phyloP scores from a whole-genome alignment of 2,113 vertebrate species.

The Heliornis fulica region DNA sequence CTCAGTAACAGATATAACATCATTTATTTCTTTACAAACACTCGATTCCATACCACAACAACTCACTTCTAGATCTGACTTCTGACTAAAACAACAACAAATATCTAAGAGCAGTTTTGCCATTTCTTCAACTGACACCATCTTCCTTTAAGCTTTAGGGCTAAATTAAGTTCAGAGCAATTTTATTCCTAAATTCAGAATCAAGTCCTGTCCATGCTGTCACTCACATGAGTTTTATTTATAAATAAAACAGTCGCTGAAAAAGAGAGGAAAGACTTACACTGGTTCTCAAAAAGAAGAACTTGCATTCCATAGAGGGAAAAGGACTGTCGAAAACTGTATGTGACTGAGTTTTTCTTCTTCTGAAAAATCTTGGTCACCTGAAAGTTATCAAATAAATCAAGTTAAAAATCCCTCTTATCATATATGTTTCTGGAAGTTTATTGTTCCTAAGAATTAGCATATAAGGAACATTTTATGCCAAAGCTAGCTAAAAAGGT shows the following conservation, averaged over 20 bases:
- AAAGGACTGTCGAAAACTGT: constrained; percentile 97
- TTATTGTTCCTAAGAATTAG: background rate
- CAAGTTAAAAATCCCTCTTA: background rate
- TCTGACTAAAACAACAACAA: background rate
- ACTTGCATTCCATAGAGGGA: constrained; percentile 97
- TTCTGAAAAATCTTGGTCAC: constrained; percentile 99
- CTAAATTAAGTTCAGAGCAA: background rate
- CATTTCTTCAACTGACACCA: background rate
- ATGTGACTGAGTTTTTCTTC: constrained; percentile 97
- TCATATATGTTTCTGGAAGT: background rate
- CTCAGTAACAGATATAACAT: background rate
- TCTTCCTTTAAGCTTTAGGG: background rate
- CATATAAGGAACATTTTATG: background rate
- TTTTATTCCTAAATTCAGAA: background rate
- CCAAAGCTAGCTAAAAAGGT: background rate
- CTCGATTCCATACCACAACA: background rate
- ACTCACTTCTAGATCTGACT: background rate
- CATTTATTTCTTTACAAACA: background rate
- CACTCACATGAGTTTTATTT: background rate
- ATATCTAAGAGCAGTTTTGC: background rate
- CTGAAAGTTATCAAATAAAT: constrained; percentile 65
- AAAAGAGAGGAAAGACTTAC: constrained; percentile 75
- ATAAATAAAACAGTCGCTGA: background rate
- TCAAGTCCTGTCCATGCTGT: background rate
- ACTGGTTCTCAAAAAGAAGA: constrained; percentile 94